Conservation (phyloP, 1,140 invertebrate species). For the Pectinophora gossypiella region DNA sequence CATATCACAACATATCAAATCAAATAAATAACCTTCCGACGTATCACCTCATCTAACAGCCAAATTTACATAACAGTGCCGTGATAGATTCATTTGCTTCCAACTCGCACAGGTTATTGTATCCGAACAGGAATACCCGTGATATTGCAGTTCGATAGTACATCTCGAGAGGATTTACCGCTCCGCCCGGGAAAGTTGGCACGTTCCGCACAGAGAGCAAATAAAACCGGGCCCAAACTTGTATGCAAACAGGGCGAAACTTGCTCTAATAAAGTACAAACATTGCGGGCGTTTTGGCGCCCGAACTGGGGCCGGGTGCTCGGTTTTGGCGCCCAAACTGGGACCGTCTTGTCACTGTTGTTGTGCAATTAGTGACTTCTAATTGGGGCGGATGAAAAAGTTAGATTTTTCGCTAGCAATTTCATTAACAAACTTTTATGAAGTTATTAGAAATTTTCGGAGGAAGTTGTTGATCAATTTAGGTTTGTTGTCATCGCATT, state of each 20-base stretch:
- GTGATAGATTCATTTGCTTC: background rate
- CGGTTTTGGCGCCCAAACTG: conserved; percentile 52
- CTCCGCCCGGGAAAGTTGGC: background rate
- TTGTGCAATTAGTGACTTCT: conserved; percentile 39
- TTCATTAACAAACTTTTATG: too few species aligned
- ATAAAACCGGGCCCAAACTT: conserved; percentile 1
- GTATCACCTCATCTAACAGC: too few species aligned
- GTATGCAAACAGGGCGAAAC: conserved; percentile 2
- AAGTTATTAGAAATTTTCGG: too few species aligned
- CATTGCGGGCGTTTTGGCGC: conserved; percentile 2
- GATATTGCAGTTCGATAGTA: conserved; percentile 3
- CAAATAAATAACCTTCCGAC: too few species aligned
- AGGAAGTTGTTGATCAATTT: too few species aligned
- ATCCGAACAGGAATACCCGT: background rate
- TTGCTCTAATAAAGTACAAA: conserved; percentile 3
- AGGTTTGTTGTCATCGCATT: too few species aligned
- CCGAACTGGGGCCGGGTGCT: background rate
- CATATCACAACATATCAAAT: too few species aligned
- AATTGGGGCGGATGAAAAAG: background rate
- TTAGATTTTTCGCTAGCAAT: too few species aligned
- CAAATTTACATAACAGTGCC: too few species aligned
- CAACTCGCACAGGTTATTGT: conserved; percentile 1
- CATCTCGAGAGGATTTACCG: conserved; percentile 2
- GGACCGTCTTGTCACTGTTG: conserved; percentile 33
- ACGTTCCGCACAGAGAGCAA: background rate